phyloP scores from a whole-genome alignment of 2,888 invertebrate genomes.

The Bimastos eiseni region DNA sequence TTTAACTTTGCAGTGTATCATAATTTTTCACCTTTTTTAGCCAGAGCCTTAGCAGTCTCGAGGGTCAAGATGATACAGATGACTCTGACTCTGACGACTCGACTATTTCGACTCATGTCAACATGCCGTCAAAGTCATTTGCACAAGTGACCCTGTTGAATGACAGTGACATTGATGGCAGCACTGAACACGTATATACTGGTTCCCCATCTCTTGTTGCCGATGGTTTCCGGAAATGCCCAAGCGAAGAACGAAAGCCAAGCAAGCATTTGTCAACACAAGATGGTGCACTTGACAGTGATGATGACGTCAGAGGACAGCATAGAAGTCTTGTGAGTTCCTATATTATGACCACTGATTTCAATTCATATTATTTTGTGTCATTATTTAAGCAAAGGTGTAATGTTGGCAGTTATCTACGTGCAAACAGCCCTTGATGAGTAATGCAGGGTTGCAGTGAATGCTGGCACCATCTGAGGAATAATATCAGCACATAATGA shows the following conservation, averaged over 20 bases:
- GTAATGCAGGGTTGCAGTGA: not conserved
- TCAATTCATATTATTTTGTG: not conserved
- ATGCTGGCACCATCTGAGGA: no score
- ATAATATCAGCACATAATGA: no score
- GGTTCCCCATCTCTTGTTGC: not conserved
- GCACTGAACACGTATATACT: not conserved
- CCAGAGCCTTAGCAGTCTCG: constrained; percentile 30
- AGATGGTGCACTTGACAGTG: not conserved
- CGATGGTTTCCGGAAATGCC: not conserved
- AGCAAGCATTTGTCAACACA: not conserved
- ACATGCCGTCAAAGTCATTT: not conserved
- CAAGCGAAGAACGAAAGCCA: constrained; percentile 6
- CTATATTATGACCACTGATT: not conserved
- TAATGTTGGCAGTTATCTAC: not conserved
- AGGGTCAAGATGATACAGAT: constrained; percentile 30
- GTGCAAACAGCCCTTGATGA: not conserved
- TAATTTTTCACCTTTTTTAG: not conserved
- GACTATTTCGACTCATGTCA: not conserved
- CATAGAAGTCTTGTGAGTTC: not conserved
- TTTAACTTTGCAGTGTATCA: not conserved
- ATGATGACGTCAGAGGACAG: not conserved
- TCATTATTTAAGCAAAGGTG: not conserved
- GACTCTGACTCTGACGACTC: constrained; percentile 22
- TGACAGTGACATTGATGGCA: not conserved
- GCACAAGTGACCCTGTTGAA: not conserved